phyloP scores from a whole-genome alignment of 2,888 invertebrate species.

The Spodoptera littoralis region DNA sequence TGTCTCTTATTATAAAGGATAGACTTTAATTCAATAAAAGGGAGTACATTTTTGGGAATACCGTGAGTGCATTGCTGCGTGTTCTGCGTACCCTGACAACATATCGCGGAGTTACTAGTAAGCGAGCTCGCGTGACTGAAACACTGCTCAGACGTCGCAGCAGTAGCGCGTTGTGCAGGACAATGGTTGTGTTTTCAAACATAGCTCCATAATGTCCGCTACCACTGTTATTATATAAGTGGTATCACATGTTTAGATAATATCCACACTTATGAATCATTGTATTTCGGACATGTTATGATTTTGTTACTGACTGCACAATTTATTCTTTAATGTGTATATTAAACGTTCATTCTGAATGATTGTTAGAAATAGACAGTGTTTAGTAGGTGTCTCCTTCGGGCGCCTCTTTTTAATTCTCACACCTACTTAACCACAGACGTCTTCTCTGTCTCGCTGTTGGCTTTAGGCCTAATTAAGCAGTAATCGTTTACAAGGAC shows the following conservation, averaged over 20 bases:
- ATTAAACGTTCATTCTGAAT: constrained; percentile 21
- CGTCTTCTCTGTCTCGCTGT: too few relatives aligned
- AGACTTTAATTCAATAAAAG: background rate
- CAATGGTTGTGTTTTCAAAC: constrained; percentile 57
- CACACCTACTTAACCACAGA: too few relatives aligned
- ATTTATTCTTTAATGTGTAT: constrained; percentile 23
- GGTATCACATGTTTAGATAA: constrained; percentile 54
- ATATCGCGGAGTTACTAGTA: constrained; percentile 30
- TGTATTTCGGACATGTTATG: constrained; percentile 53
- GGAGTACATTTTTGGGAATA: background rate
- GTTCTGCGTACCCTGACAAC: constrained; percentile 34
- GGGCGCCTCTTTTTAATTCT: too few relatives aligned
- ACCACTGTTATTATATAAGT: constrained; percentile 48
- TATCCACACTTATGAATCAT: constrained; percentile 46
- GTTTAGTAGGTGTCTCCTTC: too few relatives aligned
- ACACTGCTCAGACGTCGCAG: constrained; percentile 1
- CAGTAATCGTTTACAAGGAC: too few relatives aligned
- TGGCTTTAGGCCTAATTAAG: too few relatives aligned
- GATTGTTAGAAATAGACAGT: constrained; percentile 16
- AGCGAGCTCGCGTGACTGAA: constrained; percentile 26
- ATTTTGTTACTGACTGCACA: constrained; percentile 18
- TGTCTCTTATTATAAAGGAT: background rate
- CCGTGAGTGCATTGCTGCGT: background rate
- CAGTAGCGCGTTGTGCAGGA: constrained; percentile 12
- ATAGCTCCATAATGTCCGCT: constrained; percentile 25